Base-by-base conservation (phyloP, 2,888 invertebrate species). In the Melieria crassipennis region DNA sequence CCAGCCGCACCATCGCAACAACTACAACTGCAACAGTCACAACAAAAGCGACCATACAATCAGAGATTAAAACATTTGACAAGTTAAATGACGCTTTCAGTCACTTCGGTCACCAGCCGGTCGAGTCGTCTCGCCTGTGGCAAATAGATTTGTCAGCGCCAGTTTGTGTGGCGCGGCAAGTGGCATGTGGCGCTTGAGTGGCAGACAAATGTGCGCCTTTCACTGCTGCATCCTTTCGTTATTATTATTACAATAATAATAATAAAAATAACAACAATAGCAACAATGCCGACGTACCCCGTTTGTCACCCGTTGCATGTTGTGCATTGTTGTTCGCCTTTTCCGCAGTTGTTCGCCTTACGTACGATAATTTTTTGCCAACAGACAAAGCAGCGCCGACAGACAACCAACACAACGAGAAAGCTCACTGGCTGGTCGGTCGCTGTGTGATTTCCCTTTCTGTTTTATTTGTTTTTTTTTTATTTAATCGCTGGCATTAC, bases 401-500 rank as follows among this genome's bases (percentile, higher is more conserved):
- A 30, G 30, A 30, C 30, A 30, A 30, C 30, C 30, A 30, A 30
- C 30, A 30, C 30, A 30, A 30, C 30, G 30, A 3, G 2, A 30
- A 30, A 2, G 2, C 30, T 30, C 30, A 30, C 30, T 30, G 30
- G 30, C 30, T 30, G 30, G 3, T 30, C 30, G 30, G 30, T 3
- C 30, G 30, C 30, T 30, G 30, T 30, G 30, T 30, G 30, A 30
- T 30, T 67, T 9, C 45, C 43, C n/a, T 11, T 65, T 47, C 55
- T n/a, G 58, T 65, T 30, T 55, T 56, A 56, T 65, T 63, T 65
- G 65, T 66, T 67, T 11, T 69, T 64, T 64, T 70, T 74, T 47
- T 67, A 69, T 63, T 70, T 72, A 70, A 74, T 70, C 70, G 67
- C 65, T 72, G 67, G 65, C 70, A 72, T 72, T 70, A 56, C 65